Conservation (phyloP, 1,140 invertebrate genomes). For the Brachionus calyciflorus region DNA sequence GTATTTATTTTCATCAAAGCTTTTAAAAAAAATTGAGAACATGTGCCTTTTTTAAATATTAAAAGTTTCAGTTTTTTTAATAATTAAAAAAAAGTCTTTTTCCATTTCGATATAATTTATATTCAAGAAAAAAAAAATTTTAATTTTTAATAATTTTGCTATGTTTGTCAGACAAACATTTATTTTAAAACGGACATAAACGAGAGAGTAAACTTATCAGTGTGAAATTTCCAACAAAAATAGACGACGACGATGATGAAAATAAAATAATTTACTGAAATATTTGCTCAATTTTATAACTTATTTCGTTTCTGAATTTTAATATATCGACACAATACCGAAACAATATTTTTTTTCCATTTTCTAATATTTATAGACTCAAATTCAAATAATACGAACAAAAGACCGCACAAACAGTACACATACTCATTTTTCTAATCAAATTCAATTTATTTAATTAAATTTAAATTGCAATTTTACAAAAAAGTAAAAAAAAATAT, state of each 20-base stretch:
- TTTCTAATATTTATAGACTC: slow-evolving; percentile 22
- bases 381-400: neutral
- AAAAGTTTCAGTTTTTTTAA: no score
- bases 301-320: neutral
- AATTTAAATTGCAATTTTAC: no score
- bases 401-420: no score
- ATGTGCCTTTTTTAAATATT: no score
- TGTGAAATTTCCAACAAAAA: slow-evolving; percentile 22
- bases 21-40: no score
- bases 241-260: neutral
- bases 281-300: slow-evolving; percentile 14
- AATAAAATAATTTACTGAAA: neutral
- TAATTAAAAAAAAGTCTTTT: no score
- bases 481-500: no score
- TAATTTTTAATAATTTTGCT: neutral
- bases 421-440: no score
- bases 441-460: no score
- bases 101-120: neutral
- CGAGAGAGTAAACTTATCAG: slow-evolving; percentile 7
- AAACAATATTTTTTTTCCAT: no score
- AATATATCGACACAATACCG: neutral
- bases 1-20: no score
- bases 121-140: slow-evolving; percentile 5
- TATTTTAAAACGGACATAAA: neutral
- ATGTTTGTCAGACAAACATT: slow-evolving; percentile 27